Evolutionary conservation across 2,888 invertebrate species (phyloP).

Genomic region (Electrophaes corylata): DNA sequence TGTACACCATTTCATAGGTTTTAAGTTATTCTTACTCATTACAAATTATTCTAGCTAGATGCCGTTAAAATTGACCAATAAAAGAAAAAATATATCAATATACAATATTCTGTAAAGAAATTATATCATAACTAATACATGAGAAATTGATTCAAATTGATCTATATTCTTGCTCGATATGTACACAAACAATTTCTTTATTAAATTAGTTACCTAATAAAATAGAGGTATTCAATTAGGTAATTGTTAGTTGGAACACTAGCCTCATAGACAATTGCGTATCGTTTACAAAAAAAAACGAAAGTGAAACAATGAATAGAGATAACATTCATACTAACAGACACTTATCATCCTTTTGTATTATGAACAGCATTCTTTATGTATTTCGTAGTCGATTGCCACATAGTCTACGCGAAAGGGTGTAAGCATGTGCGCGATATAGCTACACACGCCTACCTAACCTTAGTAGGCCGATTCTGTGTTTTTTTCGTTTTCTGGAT

Average conservation of each 20-base stretch:
- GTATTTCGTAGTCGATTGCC: too few relatives aligned
- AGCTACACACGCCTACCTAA: too few relatives aligned
- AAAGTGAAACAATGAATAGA: background rate
- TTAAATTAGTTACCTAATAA: background rate
- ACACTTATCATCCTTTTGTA: too few relatives aligned
- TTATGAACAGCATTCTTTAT: too few relatives aligned
- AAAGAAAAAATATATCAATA: background rate
- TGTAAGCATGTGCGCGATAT: too few relatives aligned
- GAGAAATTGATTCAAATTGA: constrained; percentile 5
- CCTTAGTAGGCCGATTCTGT: too few relatives aligned
- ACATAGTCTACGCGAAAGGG: too few relatives aligned
- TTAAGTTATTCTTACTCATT: constrained; percentile 18
- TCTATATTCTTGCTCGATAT: constrained; percentile 20
- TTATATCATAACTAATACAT: background rate
- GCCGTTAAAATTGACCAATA: background rate
- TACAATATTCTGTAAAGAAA: background rate
- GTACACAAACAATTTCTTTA: constrained; percentile 15
- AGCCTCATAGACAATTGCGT: background rate
- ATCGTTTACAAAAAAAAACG: background rate
- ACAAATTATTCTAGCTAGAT: constrained; percentile 9
- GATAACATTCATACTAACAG: background rate
- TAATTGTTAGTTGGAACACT: background rate
- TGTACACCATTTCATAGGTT: constrained; percentile 22
- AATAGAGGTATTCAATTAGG: background rate
- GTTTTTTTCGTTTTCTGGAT: too few relatives aligned